A percentile compares a stretch with the other conserved stretches of the same genome.
Conservation (phyloP, 92 coral and sea anemone species). For the Siderastrea radians region DNA sequence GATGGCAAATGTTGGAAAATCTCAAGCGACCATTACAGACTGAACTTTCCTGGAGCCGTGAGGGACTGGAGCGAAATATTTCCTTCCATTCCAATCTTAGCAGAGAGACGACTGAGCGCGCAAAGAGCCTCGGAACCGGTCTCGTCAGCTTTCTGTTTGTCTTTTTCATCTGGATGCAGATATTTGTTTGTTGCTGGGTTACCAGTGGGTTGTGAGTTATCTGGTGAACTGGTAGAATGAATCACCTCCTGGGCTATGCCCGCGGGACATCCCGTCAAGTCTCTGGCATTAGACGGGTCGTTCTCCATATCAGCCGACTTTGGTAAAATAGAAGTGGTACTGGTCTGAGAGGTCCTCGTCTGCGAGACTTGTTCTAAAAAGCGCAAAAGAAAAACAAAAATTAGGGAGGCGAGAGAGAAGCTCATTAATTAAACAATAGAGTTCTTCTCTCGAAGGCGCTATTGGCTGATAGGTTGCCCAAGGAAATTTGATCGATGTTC, state of each 20-base stretch:
- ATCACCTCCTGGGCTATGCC: neutral
- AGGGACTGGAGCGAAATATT: neutral
- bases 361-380: neutral
- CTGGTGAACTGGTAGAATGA: neutral
- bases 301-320: conserved; percentile 7
- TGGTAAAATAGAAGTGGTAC: conserved; percentile 6
- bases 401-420: no score
- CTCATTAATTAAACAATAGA: no score
- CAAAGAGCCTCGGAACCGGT: conserved; percentile 82
- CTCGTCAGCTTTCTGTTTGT: conserved; percentile 41
- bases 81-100: conserved; percentile 66
- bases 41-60: neutral
- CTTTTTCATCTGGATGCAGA: conserved; percentile 9
- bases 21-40: neutral
- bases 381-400: neutral
- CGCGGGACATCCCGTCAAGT: conserved; percentile 15
- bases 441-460: no score
- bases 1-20: no score
- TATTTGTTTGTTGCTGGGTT: neutral
- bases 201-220: neutral
- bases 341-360: neutral
- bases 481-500: no score
- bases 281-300: neutral
- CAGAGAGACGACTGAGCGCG: conserved; percentile 73
- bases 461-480: no score